Evolutionary conservation across 2,113 vertebrate genomes (phyloP).

Genomic region (Dasyurus viverrinus): DNA sequence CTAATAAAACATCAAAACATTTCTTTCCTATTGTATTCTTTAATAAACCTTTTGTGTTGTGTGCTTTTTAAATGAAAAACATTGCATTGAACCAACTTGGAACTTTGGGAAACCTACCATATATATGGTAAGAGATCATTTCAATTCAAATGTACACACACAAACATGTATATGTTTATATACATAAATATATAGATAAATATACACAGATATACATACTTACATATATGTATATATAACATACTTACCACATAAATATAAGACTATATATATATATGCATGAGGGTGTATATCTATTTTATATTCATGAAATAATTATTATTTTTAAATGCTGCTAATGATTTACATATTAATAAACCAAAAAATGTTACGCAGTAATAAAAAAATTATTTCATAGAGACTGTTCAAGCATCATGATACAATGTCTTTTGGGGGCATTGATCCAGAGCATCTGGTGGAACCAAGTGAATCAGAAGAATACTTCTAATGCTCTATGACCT

Average conservation of each 20-base stretch:
- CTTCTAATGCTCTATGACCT: background rate
- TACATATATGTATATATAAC: too few relatives aligned
- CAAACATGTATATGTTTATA: background rate
- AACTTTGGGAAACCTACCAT: slow-evolving; percentile 64
- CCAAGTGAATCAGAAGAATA: background rate
- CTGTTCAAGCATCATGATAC: background rate
- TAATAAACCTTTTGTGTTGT: slow-evolving; percentile 62
- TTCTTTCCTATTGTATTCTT: slow-evolving; percentile 68
- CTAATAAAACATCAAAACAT: slow-evolving; percentile 76
- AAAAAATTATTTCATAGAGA: background rate
- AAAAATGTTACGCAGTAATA: background rate
- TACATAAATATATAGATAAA: too few relatives aligned
- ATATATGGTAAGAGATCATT: slow-evolving; percentile 58
- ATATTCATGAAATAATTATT: slow-evolving; percentile 55
- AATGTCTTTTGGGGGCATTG: background rate
- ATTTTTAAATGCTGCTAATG: slow-evolving; percentile 50
- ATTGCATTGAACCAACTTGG: slow-evolving; percentile 70
- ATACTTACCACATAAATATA: background rate
- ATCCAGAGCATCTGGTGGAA: background rate
- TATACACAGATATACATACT: too few relatives aligned
- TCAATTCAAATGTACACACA: slow-evolving; percentile 60
- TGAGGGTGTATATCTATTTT: slow-evolving; percentile 63
- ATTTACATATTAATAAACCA: background rate
- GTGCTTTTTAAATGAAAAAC: slow-evolving; percentile 61
- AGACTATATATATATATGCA: background rate